These are phyloP conservation scores for Artibeus jamaicensis DNA, from an alignment of 2,797 vertebrate species.

Conservation along the genomic window DNA sequence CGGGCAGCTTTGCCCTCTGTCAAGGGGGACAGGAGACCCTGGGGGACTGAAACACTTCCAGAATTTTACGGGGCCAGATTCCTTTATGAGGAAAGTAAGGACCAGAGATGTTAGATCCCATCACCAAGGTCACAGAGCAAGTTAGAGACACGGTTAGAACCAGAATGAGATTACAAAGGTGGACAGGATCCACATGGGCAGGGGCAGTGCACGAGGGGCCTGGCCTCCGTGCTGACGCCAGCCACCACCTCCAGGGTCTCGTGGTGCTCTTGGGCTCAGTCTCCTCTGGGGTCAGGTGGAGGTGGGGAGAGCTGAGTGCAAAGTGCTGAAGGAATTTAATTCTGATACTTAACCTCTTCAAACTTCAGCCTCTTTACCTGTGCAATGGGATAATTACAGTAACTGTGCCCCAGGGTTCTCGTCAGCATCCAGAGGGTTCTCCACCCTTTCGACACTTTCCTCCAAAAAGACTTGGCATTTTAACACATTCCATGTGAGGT, in stretches of 20 bases:
- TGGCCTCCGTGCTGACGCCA: background rate
- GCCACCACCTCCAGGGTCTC: background rate
- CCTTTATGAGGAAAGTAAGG: background rate
- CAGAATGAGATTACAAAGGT: background rate
- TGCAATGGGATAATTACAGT: background rate
- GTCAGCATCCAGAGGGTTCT: background rate
- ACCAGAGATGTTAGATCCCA: background rate
- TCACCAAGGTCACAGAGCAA: background rate
- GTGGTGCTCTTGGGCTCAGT: background rate
- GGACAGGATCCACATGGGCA: too few relatives aligned
- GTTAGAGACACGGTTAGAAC: background rate
- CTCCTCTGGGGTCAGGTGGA: background rate
- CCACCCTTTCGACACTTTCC: accelerated
- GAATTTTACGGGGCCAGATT: background rate
- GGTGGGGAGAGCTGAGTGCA: background rate
- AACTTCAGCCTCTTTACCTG: background rate
- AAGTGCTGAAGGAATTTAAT: background rate
- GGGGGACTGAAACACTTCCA: background rate
- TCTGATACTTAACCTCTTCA: background rate
- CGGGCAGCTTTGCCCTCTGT: background rate
- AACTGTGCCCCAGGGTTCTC: background rate
- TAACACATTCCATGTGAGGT: background rate
- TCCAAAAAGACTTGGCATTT: background rate
- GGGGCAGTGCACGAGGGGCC: accelerated
- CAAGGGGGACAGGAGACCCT: background rate